Evolutionary conservation across 1,140 invertebrate species (phyloP), one percentile per base, ranked within the genome.

Genomic region (Chymomyza costata): DNA sequence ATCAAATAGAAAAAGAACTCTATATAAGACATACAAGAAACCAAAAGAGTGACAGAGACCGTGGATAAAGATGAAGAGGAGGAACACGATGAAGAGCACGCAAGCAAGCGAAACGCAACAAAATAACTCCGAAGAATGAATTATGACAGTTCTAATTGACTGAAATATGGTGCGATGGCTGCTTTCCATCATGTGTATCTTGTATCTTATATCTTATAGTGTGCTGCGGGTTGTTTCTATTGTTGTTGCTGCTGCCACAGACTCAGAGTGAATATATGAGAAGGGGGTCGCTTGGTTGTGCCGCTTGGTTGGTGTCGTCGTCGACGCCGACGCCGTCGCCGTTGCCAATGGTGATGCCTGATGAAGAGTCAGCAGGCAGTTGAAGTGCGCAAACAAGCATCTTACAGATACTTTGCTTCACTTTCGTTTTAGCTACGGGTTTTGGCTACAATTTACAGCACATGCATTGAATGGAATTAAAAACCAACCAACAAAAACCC

Each of bases 111-210:
- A 44, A 46, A 56, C 25, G 56, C 58, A 83, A 58, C 63, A 69
- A 83, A 83, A 83, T 82, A 83, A 78, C 70, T 82, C 70, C 65
- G 65, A 78, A 70, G 71, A 83, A 83, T 83, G 82, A 83, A 83
- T 83, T 83, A 83, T 83, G 82, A 83, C 81, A 78, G 81, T 74
- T 84, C 82, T 83, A 83, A 83, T 83, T 83, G 82, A 83, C 82
- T 83, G 81, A 83, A 83, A 82, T 83, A 82, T 83, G 81, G 82
- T 66, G 74, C 73, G 64, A 80, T 80, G 73, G 73, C 73, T 80
- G 73, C 74, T 80, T 80, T 80, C 73, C 73, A 73, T 80, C 73
- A 80, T 65, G 38, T 53, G 45, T 57, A 60, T 65, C 44, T 53
- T 15, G 58, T 25, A 25, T 25, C 21, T 25, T 25, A 25, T 25